Conservation (phyloP, 2,113 vertebrate species). For the Poeciliopsis prolifica region DNA sequence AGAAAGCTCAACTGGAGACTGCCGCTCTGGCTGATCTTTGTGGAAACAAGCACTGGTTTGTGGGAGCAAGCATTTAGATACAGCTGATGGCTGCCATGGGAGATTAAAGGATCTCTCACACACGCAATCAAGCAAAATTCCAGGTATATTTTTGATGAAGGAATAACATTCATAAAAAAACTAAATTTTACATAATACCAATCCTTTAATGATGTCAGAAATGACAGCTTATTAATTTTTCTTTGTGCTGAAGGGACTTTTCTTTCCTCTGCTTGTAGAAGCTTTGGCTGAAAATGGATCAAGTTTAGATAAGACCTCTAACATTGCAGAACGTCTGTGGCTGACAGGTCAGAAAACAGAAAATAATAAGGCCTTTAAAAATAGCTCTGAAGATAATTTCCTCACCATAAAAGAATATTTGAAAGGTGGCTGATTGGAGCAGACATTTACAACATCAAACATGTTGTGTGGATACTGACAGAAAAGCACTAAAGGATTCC, state of each 20-base stretch:
- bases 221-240: not conserved
- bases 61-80: no score
- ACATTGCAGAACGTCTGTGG: constrained; percentile 10
- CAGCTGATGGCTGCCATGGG: no score
- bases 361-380: constrained; percentile 46
- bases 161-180: no score
- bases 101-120: no score
- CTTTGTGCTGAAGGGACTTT: not conserved
- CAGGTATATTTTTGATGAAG: no score
- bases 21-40: no score
- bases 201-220: not conserved
- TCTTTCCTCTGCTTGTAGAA: not conserved
- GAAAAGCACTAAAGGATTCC: constrained; percentile 6
- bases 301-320: constrained; percentile 2
- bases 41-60: no score
- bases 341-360: constrained; percentile 32
- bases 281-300: not conserved
- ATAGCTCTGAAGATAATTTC: constrained; percentile 48
- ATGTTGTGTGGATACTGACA: not conserved
- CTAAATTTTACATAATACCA: no score
- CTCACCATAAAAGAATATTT: constrained; percentile 56
- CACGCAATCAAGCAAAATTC: no score
- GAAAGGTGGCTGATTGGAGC: constrained; percentile 25
- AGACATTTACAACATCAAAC: constrained; percentile 30
- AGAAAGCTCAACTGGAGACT: no score